A percentile compares a stretch with the other conserved stretches of the same genome.
Conservation (phyloP, 1,140 invertebrate genomes). For the Tribolium castaneum region DNA sequence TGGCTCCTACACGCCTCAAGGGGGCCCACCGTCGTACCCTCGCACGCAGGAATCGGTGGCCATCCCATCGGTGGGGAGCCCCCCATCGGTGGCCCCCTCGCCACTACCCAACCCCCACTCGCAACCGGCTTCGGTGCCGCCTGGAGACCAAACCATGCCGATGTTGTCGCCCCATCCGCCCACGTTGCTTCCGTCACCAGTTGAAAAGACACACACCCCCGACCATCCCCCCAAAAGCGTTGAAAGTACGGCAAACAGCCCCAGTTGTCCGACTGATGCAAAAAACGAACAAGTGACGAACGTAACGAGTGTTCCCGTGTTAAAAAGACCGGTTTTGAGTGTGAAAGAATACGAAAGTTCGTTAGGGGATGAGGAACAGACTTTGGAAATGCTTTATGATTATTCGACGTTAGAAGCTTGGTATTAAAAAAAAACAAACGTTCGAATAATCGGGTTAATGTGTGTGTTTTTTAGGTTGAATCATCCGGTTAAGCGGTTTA, state of each 20-base stretch:
- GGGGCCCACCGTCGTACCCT: constrained; percentile 73
- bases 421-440: constrained; percentile 68
- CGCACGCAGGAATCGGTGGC: constrained; percentile 73
- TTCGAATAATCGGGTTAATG: not conserved
- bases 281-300: constrained; percentile 43
- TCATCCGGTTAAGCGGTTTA: constrained; percentile 89
- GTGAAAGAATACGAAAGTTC: constrained; percentile 75
- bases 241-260: constrained; percentile 57
- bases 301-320: constrained; percentile 55
- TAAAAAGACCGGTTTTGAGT: constrained; percentile 79
- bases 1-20: constrained; percentile 69
- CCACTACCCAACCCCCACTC: constrained; percentile 81
- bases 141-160: constrained; percentile 80
- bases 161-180: constrained; percentile 68
- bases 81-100: constrained; percentile 80
- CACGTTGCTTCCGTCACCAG: constrained; percentile 56
- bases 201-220: constrained; percentile 50
- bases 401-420: constrained; percentile 87
- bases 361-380: constrained; percentile 80
- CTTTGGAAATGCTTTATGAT: constrained; percentile 87
- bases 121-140: constrained; percentile 79
- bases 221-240: constrained; percentile 59
- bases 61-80: constrained; percentile 78
- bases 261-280: constrained; percentile 42
- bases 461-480: constrained; percentile 73